These are phyloP conservation scores for Eupithecia subfuscata DNA, from an alignment of 2,888 invertebrate genomes.

Conservation along the genomic window DNA sequence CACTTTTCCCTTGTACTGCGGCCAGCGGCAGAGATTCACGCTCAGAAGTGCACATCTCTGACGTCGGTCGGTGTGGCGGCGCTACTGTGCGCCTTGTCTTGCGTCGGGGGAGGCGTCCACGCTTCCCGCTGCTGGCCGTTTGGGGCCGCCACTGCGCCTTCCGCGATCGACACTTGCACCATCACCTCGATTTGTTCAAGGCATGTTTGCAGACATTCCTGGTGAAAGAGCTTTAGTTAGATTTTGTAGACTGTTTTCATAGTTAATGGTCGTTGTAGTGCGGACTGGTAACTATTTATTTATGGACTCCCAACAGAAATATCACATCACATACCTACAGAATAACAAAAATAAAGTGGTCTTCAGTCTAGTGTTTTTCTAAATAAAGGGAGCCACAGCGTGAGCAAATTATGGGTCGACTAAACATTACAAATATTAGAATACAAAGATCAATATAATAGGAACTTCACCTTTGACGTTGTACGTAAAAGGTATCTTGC, in stretches of 20 bases:
- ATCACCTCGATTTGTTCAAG: constrained; percentile 91
- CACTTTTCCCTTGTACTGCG: constrained; percentile 21
- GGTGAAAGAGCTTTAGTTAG: constrained; percentile 52
- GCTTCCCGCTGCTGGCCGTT: constrained; percentile 76
- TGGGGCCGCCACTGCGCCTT: constrained; percentile 71
- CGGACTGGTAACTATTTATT: too few species aligned
- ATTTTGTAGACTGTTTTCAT: neutral
- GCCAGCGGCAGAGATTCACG: constrained; percentile 34
- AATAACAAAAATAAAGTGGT: too few species aligned
- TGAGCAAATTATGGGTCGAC: too few species aligned
- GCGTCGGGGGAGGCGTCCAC: constrained; percentile 78
- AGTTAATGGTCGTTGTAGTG: too few species aligned
- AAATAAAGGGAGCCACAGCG: too few species aligned
- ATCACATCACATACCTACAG: too few species aligned
- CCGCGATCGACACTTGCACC: constrained; percentile 85
- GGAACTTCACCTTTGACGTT: neutral
- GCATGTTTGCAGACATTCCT: constrained; percentile 92
- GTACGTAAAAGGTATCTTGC: neutral
- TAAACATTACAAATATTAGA: too few species aligned
- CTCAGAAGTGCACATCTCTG: constrained; percentile 91
- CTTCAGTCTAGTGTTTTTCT: too few species aligned
- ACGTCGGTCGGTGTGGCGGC: constrained; percentile 94
- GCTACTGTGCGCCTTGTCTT: constrained; percentile 87
- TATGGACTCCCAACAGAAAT: too few species aligned
- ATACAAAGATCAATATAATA: too few species aligned